A percentile compares a stretch with the other conserved stretches of the same genome.
Evolutionary conservation across 1,140 invertebrate species (phyloP).

Genomic region (Nautilus pompilius): DNA sequence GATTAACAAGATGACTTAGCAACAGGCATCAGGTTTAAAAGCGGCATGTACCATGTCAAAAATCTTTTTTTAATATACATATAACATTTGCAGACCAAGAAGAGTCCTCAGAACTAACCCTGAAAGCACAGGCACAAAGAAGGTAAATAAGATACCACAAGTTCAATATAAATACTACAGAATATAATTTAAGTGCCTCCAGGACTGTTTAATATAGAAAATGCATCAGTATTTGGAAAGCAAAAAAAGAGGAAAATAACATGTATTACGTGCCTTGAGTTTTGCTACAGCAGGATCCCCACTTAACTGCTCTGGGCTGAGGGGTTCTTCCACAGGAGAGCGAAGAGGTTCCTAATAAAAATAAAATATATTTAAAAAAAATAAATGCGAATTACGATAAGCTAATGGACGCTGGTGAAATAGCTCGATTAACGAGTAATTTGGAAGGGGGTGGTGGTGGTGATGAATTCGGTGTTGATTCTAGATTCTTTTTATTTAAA

Average conservation of each 20-base stretch:
- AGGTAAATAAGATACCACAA: too few species aligned
- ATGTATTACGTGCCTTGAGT: slow-evolving; percentile 21
- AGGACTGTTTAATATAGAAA: not conserved
- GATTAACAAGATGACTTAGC: too few species aligned
- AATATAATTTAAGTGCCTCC: not conserved
- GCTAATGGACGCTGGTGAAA: not conserved
- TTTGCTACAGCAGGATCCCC: slow-evolving; percentile 31
- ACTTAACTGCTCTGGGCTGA: slow-evolving; percentile 28
- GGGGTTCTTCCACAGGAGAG: slow-evolving; percentile 27
- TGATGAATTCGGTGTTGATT: not conserved
- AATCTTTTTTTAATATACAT: too few species aligned
- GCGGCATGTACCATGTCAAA: too few species aligned
- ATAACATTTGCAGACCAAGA: too few species aligned
- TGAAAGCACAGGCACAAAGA: too few species aligned
- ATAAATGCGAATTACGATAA: not conserved
- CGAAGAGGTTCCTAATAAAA: slow-evolving; percentile 21
- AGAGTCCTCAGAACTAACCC: too few species aligned
- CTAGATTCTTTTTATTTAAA: slow-evolving; percentile 6
- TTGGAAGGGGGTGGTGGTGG: not conserved
- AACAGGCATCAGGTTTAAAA: too few species aligned
- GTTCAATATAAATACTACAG: not conserved
- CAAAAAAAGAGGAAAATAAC: not conserved
- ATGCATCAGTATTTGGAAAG: not conserved
- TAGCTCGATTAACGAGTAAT: not conserved
- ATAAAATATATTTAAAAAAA: slow-evolving; percentile 1